Percentiles rank a stretch among this genome's conserved stretches.
phyloP scores from a whole-genome alignment of 2,797 vertebrate genomes.

The Coregonus suidteri region DNA sequence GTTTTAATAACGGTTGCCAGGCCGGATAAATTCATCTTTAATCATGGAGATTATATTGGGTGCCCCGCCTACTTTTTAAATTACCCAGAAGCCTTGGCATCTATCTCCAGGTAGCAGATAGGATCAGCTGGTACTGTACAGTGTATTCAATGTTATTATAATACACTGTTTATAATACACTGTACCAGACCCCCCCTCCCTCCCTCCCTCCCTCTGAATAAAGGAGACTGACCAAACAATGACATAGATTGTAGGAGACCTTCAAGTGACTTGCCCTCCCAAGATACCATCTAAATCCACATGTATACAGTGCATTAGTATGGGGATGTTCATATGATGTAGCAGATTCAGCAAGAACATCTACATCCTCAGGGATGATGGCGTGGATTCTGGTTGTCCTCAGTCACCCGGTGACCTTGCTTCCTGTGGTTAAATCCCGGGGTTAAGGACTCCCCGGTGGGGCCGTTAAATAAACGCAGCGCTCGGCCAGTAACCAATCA shows the following conservation, averaged over 20 bases:
- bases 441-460: background rate
- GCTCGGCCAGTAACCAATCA: slow-evolving; percentile 16
- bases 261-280: background rate
- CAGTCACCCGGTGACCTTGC: slow-evolving; percentile 7
- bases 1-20: slow-evolving; percentile 9
- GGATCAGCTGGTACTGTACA: too few relatives aligned
- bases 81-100: slow-evolving; percentile 4
- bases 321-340: background rate
- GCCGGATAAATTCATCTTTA: slow-evolving; percentile 12
- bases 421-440: background rate
- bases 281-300: background rate
- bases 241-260: background rate
- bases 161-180: background rate
- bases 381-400: background rate
- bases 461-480: slow-evolving; percentile 17
- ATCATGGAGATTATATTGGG: slow-evolving; percentile 17
- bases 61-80: slow-evolving; percentile 2
- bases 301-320: background rate
- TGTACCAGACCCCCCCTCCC: background rate
- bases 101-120: background rate
- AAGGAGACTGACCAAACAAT: background rate
- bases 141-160: background rate
- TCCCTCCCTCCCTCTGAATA: background rate
- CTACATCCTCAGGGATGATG: background rate
- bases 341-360: background rate